These are phyloP conservation scores for Parotocinclus haroldoi DNA, from an alignment of 2,797 vertebrate species.

Conservation along the genomic window DNA sequence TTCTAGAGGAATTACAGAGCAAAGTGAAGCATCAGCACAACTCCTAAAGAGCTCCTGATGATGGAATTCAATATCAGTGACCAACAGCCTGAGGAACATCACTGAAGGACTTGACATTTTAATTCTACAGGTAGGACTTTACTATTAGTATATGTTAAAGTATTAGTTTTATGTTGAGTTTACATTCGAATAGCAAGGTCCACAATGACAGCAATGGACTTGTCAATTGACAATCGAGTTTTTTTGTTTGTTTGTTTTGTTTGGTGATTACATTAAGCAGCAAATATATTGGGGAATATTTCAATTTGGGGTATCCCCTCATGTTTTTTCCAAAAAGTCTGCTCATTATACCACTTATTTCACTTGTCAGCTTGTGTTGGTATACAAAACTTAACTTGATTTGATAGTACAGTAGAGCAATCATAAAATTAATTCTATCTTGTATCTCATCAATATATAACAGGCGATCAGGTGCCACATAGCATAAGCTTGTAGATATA, in stretches of 20 bases:
- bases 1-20: slow-evolving; percentile 36
- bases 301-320: too few relatives aligned
- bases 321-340: too few relatives aligned
- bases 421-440: background rate
- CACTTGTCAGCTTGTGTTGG: background rate
- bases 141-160: background rate
- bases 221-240: background rate
- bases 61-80: slow-evolving; percentile 53
- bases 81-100: slow-evolving; percentile 15
- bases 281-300: too few relatives aligned
- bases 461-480: background rate
- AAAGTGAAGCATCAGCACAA: slow-evolving; percentile 41
- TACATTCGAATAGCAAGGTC: background rate
- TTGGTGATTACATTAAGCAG: background rate
- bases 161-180: background rate
- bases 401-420: background rate
- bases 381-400: too few relatives aligned
- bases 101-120: slow-evolving; percentile 30
- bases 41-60: slow-evolving; percentile 53
- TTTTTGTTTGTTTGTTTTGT: background rate
- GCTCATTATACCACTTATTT: background rate
- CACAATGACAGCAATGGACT: background rate
- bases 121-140: slow-evolving; percentile 36
- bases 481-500: too few relatives aligned
- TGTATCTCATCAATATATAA: background rate